Evolutionary conservation across 1,140 invertebrate genomes (phyloP), one percentile per base, ranked within the genome.

Genomic region (Zaprionus camerounensis): DNA sequence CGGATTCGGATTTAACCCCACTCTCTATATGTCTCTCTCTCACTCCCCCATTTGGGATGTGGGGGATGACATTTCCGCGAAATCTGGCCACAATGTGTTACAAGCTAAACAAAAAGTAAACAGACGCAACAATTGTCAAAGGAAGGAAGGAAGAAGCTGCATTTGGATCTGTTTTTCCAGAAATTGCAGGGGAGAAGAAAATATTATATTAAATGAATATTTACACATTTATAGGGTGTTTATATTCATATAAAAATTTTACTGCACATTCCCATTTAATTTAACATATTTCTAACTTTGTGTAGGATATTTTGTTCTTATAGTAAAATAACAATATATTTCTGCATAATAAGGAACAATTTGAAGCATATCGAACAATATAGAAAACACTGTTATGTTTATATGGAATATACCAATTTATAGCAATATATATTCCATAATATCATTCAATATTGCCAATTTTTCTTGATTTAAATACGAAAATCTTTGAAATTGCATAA

Each of bases 11-110:
- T 15, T 4, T 24, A 15, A 0, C 22, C 53, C 26, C 46, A 31
- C 28, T 31, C 28, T 7, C 2, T 2, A 2, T 31, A 31, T 7
- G 7, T 4, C 44, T 9, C 44, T 24, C 38, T 41, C 5, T 58
- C 17, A 20, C 38, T 34, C 57, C 15, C 59, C 28, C 31, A 11
- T n/a, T 24, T 66, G 12, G 38, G 17, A 6, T 13, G 26, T 20
- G 15, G 51, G 57, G 17, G 65, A n/a, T 73, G 76, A 79, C 74
- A 73, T 55, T 84, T 81, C 65, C 69, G 66, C 78, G 78, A 88
- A 88, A 88, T 88, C 78, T 90, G 84, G 71, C 69, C 81, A 88
- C 84, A 88, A 88, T 87, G 81, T 87, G 84, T 78, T 83, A 78
- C 84, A 84, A 78, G 83, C 67, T 71, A 65, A 51, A 58, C 57